Percentiles rank a stretch among this genome's conserved stretches.
Conservation (phyloP, 2,797 vertebrate species). For the Sorex maritimensis region DNA sequence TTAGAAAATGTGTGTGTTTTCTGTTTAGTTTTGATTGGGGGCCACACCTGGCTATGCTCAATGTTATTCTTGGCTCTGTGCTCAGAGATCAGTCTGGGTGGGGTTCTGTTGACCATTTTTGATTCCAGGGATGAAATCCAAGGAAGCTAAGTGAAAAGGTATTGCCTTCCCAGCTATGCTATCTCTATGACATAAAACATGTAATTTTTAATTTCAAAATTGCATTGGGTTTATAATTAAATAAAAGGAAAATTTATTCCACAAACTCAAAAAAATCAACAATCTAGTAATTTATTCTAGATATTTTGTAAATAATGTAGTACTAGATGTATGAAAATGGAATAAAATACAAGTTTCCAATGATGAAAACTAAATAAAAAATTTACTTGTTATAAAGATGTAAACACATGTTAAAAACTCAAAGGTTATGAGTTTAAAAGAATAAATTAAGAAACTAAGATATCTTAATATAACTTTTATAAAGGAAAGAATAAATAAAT, state of each 20-base stretch:
- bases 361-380: not conserved
- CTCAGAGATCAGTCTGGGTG: no score
- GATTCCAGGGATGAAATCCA: no score
- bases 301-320: not conserved
- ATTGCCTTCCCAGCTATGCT: no score
- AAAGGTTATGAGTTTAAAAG: not conserved
- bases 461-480: not conserved
- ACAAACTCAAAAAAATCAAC: not conserved
- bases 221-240: not conserved
- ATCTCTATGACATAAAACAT: not conserved
- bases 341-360: not conserved
- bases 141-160: no score
- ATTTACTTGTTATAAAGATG: no score
- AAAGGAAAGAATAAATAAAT: not conserved
- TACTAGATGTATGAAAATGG: not conserved
- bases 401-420: not conserved
- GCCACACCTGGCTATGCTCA: no score
- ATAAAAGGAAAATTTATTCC: not conserved
- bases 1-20: not conserved
- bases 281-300: not conserved
- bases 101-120: no score
- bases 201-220: constrained; percentile 58
- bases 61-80: no score
- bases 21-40: no score
- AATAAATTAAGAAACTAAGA: not conserved